Evolutionary conservation across 2,113 vertebrate genomes (phyloP).

Genomic region (Petaurus breviceps): DNA sequence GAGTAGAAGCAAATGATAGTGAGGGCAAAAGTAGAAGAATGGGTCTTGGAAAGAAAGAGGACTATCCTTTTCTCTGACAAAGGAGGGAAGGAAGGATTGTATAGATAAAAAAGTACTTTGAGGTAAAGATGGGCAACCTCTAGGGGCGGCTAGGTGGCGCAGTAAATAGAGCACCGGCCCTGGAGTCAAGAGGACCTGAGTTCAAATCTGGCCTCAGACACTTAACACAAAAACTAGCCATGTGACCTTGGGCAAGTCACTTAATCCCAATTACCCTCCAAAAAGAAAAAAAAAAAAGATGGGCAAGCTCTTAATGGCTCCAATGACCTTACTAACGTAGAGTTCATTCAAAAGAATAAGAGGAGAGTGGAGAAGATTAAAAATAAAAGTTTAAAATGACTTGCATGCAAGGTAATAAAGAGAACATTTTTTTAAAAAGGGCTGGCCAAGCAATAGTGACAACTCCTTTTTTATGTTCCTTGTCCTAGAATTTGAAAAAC

Average conservation of each 20-base stretch:
- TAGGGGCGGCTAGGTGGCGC: too few species aligned
- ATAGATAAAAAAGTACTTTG: background rate
- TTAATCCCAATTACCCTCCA: too few species aligned
- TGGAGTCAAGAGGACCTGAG: too few species aligned
- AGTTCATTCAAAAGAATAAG: background rate
- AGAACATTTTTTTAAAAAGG: background rate
- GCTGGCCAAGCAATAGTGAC: background rate
- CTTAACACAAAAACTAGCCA: too few species aligned
- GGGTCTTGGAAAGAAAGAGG: background rate
- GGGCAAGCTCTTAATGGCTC: background rate
- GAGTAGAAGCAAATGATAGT: background rate
- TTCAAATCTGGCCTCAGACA: too few species aligned
- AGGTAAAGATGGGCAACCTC: background rate
- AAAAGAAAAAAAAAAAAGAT: too few species aligned
- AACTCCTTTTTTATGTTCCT: background rate
- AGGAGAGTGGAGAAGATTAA: background rate
- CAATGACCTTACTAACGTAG: background rate
- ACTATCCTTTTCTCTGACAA: background rate
- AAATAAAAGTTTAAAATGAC: background rate
- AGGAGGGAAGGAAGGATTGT: constrained; percentile 37
- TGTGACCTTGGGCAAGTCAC: too few species aligned
- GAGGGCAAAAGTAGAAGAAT: background rate
- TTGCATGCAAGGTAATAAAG: background rate
- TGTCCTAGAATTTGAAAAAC: background rate
- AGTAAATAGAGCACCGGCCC: too few species aligned